phyloP scores from a whole-genome alignment of 2,113 vertebrate species.

The Pleuronectes platessa region DNA sequence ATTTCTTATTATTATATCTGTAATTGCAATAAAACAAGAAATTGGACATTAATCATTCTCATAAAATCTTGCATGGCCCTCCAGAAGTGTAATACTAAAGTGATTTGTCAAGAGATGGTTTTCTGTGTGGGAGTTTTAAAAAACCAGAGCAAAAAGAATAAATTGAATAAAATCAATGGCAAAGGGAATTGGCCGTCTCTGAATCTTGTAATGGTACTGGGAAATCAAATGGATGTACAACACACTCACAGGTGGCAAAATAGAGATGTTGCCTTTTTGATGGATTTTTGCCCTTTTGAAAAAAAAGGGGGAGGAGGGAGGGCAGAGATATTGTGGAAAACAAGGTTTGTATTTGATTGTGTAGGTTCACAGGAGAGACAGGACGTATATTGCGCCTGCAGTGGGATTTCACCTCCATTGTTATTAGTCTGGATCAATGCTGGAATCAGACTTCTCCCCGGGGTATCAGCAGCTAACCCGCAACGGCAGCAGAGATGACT shows the following conservation, averaged over 20 bases:
- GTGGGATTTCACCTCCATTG: slow-evolving; percentile 70
- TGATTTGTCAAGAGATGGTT: slow-evolving; percentile 73
- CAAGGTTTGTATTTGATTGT: slow-evolving; percentile 77
- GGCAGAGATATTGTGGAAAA: slow-evolving; percentile 69
- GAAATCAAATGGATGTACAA: slow-evolving; percentile 78
- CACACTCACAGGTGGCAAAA: slow-evolving; percentile 77
- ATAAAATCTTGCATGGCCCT: slow-evolving; percentile 36
- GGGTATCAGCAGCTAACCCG: slow-evolving; percentile 50
- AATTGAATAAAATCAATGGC: slow-evolving; percentile 79
- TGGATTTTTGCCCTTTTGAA: slow-evolving; percentile 75
- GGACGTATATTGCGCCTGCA: slow-evolving; percentile 60
- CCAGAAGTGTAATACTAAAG: slow-evolving; percentile 41
- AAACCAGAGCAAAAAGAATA: slow-evolving; percentile 62
- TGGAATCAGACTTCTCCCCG: slow-evolving; percentile 59
- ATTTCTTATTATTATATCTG: slow-evolving; percentile 1
- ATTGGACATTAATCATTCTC: slow-evolving; percentile 48
- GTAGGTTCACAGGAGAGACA: slow-evolving; percentile 56
- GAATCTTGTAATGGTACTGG: slow-evolving; percentile 72
- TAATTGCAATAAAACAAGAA: slow-evolving; percentile 32
- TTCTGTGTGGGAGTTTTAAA: slow-evolving; percentile 69
- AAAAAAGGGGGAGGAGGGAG: slow-evolving; percentile 24
- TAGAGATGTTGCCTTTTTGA: slow-evolving; percentile 75
- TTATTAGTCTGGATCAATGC: slow-evolving; percentile 76
- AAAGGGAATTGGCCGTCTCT: slow-evolving; percentile 69
- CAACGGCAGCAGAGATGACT: slow-evolving; percentile 52